A percentile compares a stretch with the other conserved stretches of the same genome.
These are phyloP conservation scores for Nebria ingens DNA, from an alignment of 1,140 invertebrate species.

Conservation along the genomic window DNA sequence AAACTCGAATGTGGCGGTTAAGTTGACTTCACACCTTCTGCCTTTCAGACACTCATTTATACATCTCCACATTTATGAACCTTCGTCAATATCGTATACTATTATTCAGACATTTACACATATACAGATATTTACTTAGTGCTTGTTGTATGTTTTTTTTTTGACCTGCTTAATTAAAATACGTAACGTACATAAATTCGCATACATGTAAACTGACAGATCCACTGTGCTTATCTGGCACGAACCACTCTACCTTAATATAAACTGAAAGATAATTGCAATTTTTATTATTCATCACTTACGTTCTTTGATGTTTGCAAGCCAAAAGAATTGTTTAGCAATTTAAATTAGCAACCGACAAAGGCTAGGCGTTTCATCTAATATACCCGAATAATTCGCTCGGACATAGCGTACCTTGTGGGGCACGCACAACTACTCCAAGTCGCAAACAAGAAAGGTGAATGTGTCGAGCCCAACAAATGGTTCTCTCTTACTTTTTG, in stretches of 20 bases:
- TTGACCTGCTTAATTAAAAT: too few relatives aligned
- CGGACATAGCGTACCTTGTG: background rate
- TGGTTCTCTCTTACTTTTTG: too few relatives aligned
- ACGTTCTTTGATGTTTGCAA: background rate
- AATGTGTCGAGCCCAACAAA: too few relatives aligned
- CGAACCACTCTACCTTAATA: conserved; percentile 4
- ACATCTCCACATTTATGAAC: background rate
- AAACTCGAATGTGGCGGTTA: background rate
- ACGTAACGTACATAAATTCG: too few relatives aligned
- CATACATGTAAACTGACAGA: too few relatives aligned
- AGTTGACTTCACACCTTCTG: background rate
- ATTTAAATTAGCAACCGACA: conserved; percentile 3
- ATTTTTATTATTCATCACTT: conserved; percentile 6
- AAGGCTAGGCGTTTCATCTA: background rate
- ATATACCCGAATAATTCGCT: background rate
- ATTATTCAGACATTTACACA: background rate
- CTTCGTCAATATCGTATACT: too few relatives aligned
- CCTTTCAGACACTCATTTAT: background rate
- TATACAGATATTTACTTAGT: background rate
- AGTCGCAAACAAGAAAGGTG: too few relatives aligned
- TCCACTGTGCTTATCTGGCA: too few relatives aligned
- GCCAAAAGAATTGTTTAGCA: background rate
- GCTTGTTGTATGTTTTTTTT: too few relatives aligned
- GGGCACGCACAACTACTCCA: too few relatives aligned
- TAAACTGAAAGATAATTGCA: conserved; percentile 4